These are phyloP conservation scores for Oryzias sinensis DNA, from an alignment of 2,797 vertebrate genomes.

Conservation along the genomic window DNA sequence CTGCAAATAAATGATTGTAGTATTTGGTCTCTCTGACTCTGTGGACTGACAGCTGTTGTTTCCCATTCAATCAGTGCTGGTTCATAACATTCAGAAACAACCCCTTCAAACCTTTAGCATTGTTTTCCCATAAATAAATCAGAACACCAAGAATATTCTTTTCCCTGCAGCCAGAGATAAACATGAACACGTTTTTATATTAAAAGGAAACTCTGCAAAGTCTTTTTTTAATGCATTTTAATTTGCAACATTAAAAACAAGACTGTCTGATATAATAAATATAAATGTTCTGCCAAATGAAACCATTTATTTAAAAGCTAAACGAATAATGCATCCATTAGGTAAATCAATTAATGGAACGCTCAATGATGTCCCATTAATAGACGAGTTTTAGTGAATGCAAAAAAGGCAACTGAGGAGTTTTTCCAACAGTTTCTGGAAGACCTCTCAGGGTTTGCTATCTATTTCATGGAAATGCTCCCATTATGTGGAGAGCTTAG, in stretches of 20 bases:
- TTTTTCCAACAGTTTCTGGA: too few relatives aligned
- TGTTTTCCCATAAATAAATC: slow-evolving; percentile 1
- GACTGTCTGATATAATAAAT: too few relatives aligned
- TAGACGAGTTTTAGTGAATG: too few relatives aligned
- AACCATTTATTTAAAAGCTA: not conserved
- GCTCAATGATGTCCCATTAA: too few relatives aligned
- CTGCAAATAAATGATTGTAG: not conserved
- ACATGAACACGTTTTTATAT: not conserved
- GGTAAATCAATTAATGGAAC: too few relatives aligned
- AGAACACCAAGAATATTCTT: slow-evolving; percentile 3
- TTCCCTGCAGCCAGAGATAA: not conserved
- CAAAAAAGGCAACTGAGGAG: too few relatives aligned
- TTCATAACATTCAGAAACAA: slow-evolving; percentile 28
- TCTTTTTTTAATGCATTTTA: slow-evolving; percentile 1
- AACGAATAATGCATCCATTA: not conserved
- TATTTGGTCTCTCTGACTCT: not conserved
- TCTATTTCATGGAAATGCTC: too few relatives aligned
- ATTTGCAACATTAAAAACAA: not conserved
- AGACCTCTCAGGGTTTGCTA: too few relatives aligned
- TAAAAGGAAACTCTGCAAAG: too few relatives aligned
- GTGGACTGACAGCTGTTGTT: slow-evolving; percentile 4
- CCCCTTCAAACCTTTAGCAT: slow-evolving; percentile 15
- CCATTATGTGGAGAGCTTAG: too few relatives aligned
- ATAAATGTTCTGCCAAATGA: too few relatives aligned
- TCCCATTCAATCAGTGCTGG: slow-evolving; percentile 16